Base-by-base conservation (phyloP, 2,113 vertebrate genomes). In the Pampusana beccarii region DNA sequence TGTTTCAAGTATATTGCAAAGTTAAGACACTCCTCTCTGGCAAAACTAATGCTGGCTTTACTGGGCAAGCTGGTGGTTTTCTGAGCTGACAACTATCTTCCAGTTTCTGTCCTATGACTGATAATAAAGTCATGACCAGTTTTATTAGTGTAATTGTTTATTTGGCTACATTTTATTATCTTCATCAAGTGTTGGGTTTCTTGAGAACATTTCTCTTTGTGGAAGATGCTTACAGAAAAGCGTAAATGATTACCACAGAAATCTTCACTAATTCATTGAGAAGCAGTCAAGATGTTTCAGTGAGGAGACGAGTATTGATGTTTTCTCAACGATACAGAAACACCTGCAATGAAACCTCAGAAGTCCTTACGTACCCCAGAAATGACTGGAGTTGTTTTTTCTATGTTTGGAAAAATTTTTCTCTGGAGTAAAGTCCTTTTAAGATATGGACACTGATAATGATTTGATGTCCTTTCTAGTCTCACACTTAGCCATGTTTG, bases 281-380 rank as follows among this genome's bases (percentile, higher is more conserved):
- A 79, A 85, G 8, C 4, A 48, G 13, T 57, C 24, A 53, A n/a
- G 8, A 6, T 40, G 16, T 26, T 91, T 88, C 36, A 64, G 36
- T 40, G 51, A 82, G 25, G 31, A 66, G 13, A 38, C 0, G 57
- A 29, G 2, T 51, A 36, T 21, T 90, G 44, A 2, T 73, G 25
- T 10, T 90, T 81, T 65, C 26, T 11, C 0, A 5, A 28, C 6
- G 66, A 28, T n/a, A n/a, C 4, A 48, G 40, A 62, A 80, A 57
- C 0, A 2, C 9, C 33, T 42, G 2, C 6, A 80, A 16, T 2
- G 2, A 82, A 90, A 62, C 10, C 9, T 65, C 7, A 23, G 12
- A 78, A n/a, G 17, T 54, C 13, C 13, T 51, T 25, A 24, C 31
- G 64, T 46, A 46, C 44, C 18, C 44, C 44, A 46, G 44, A 46